Percentiles rank a stretch among this genome's conserved stretches.
phyloP scores from a whole-genome alignment of 2,113 vertebrate genomes.

The Indri indri region DNA sequence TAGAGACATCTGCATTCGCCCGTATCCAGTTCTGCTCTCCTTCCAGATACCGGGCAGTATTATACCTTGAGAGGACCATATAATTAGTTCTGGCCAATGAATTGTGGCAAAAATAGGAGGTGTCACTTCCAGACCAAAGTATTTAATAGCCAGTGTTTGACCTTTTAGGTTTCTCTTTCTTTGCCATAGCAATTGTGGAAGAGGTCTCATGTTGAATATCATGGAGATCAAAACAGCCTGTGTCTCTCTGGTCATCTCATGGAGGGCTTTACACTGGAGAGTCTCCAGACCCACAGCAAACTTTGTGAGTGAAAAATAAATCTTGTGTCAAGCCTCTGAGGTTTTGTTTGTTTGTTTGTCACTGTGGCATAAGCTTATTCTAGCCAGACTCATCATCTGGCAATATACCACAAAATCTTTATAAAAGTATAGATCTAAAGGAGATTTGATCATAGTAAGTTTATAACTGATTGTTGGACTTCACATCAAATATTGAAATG shows the following conservation, averaged over 20 bases:
- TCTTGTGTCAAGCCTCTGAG: not conserved
- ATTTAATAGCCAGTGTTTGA: not conserved
- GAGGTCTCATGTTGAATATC: not conserved
- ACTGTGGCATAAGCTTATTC: not conserved
- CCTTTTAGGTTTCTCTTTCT: not conserved
- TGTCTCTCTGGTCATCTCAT: not conserved
- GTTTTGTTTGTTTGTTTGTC: slow-evolving; percentile 14
- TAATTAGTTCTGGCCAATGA: not conserved
- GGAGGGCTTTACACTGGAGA: not conserved
- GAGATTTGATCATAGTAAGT: not conserved
- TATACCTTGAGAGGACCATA: not conserved
- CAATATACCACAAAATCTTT: not conserved
- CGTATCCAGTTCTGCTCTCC: not conserved
- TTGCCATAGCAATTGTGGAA: not conserved
- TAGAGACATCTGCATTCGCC: not conserved
- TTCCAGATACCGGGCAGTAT: not conserved
- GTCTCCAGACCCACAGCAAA: not conserved
- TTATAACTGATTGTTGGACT: not conserved
- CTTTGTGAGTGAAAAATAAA: slow-evolving; percentile 13
- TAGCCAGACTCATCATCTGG: not conserved
- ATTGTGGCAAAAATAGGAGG: not conserved
- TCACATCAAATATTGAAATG: not conserved
- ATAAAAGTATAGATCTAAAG: slow-evolving; percentile 3
- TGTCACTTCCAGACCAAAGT: slow-evolving; percentile 10
- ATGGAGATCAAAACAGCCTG: not conserved